Evolutionary conservation across 2,113 vertebrate species (phyloP), one percentile per base, ranked within the genome.

Genomic region (Spheniscus mendiculus): DNA sequence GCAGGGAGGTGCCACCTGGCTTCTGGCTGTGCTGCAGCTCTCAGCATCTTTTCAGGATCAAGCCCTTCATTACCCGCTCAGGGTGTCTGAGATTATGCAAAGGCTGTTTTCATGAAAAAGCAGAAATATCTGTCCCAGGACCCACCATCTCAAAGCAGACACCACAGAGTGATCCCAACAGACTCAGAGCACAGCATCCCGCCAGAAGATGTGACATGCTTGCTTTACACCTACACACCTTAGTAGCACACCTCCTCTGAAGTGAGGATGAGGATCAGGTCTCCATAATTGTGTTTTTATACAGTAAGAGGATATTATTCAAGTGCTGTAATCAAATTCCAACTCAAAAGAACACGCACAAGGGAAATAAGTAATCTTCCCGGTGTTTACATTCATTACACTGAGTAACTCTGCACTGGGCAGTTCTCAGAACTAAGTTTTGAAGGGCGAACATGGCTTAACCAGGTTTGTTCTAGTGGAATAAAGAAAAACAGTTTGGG

Each of bases 281-380:
- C 65, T 91, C 73, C 32, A 5, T 79, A 61, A n/a, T 0, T 84
- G 56, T 59, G 69, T 3, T 89, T 85, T 91, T 40, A 61, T 71
- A 69, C 47, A 93, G 77, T 65, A 87, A 79, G 65, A 92, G 65
- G 36, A 87, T 74, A 84, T 72, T 95, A 69, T 92, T 84, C 72
- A 82, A 87, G 65, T 49, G 30, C 26, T 52, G 34, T 44, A 91
- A 91, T 91, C 58, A 89, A 84, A 89, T 95, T 85, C 72, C 49
- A 52, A 40, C 80, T 79, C n/a, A 52, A 78, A 86, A 95, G 87
- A 79, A 52, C 59, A 87, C 0, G 4, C 61, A 87, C 58, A 78
- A 94, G 93, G 65, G 85, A 87, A 94, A 62, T 84, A 92, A 78
- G 80, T 87, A 53, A 97, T 94, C 58, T 90, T 91, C 56, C 27